Percentiles rank a stretch among this genome's conserved stretches.
These are phyloP conservation scores for Lithophane leautieri DNA, from an alignment of 2,888 invertebrate species.

Conservation along the genomic window DNA sequence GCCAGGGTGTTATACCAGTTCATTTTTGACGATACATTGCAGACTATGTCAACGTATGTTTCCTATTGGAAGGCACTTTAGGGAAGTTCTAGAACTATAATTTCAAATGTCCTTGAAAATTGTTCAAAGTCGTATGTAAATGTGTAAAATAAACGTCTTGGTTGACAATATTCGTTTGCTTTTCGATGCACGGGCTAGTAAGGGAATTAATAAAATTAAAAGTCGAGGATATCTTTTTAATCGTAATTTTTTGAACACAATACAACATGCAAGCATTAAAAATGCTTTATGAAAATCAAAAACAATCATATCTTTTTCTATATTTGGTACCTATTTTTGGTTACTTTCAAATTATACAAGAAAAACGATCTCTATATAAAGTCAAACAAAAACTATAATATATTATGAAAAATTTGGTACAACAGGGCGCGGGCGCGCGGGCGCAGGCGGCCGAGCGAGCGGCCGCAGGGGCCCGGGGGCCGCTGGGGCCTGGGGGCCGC, in stretches of 20 bases:
- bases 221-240: constrained; percentile 86
- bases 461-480: constrained; percentile 57
- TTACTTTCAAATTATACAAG: constrained; percentile 88
- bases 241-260: constrained; percentile 90
- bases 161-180: constrained; percentile 48
- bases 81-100: constrained; percentile 20
- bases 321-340: constrained; percentile 91
- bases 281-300: constrained; percentile 90
- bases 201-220: constrained; percentile 65
- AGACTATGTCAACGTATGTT: constrained; percentile 10
- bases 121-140: constrained; percentile 40
- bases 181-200: not conserved
- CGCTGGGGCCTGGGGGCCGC: constrained; percentile 16
- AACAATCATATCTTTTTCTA: constrained; percentile 89
- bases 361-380: constrained; percentile 88
- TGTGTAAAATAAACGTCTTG: constrained; percentile 56
- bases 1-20: not conserved
- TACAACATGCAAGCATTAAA: constrained; percentile 90
- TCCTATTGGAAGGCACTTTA: constrained; percentile 10
- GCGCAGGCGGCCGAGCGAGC: constrained; percentile 72
- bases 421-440: constrained; percentile 82
- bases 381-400: constrained; percentile 89
- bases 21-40: constrained; percentile 1
- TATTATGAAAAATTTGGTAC: constrained; percentile 89
- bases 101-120: constrained; percentile 46